These are phyloP conservation scores for Balaenoptera acutorostrata DNA, from an alignment of 2,113 vertebrate species.

Conservation along the genomic window DNA sequence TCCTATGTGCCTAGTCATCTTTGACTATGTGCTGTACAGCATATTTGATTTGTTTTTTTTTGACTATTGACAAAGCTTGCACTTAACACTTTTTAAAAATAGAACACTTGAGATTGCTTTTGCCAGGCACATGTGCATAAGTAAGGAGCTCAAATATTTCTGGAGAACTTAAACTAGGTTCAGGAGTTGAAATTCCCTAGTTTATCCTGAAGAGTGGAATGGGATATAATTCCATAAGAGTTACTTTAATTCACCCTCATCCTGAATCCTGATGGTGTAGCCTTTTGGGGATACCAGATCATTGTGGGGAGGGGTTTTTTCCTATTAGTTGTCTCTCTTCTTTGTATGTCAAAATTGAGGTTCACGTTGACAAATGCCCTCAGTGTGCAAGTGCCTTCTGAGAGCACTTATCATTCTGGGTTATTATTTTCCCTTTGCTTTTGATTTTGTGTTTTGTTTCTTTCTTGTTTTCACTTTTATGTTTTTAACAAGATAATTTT, in stretches of 20 bases:
- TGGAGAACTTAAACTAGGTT: neutral
- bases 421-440: neutral
- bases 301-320: neutral
- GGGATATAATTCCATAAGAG: neutral
- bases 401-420: neutral
- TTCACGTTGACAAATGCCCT: neutral
- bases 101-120: neutral
- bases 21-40: neutral
- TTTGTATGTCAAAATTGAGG: neutral
- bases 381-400: neutral
- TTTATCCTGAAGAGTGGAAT: neutral
- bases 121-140: neutral
- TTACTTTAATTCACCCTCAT: neutral
- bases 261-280: neutral
- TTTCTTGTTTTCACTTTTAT: neutral
- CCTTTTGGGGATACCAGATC: neutral
- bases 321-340: neutral
- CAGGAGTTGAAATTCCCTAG: neutral
- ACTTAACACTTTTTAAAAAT: neutral
- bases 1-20: neutral
- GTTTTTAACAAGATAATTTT: neutral
- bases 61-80: neutral
- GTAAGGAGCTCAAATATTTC: neutral
- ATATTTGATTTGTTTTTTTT: neutral
- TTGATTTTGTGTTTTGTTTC: neutral